Evolutionary conservation across 2,888 invertebrate genomes (phyloP), one percentile per base, ranked within the genome.

Genomic region (Sphecodes monilicornis): DNA sequence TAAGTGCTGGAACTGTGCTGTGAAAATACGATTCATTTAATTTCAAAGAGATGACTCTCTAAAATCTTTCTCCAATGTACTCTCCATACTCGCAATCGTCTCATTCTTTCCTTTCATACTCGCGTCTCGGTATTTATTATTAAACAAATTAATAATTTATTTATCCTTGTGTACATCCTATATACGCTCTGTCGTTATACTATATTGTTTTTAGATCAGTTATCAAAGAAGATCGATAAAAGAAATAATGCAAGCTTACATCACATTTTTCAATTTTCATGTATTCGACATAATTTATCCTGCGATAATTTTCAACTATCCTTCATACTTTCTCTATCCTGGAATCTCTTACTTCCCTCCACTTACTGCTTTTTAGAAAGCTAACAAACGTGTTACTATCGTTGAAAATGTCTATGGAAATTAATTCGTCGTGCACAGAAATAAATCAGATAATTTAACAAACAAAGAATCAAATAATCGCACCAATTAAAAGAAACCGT

Each of bases 341-440:
- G 36, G n/a, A 64, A 71, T 88, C 36, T 77, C 57, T 75, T 72
- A 66, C 50, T 76, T 86, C 75, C 69, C 79, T 18, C 73, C 64
- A 70, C 75, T 86, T 84, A 22, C 73, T 68, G 87, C 88, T 89
- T 90, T 43, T 39, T 88, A 90, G 87, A 74, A 78, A 80, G 69
- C 76, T 80, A 80, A 78, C 50, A 69, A 70, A 78, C 60, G 76
- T 80, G 76, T 86, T 60, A 77, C 72, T 85, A 88, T 90, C 87
- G 89, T 84, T 82, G 89, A 85, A 84, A 89, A 90, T 88, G 89
- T 88, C 89, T 81, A 85, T 81, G 72, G 72, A 54, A 71, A 18
- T 50, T 29, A 60, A 77, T 64, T 41, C 22, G 10, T 71, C 75
- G 36, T 4, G 66, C 41, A 57, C n/a, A 13, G 13, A n/a, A 57